phyloP scores from a whole-genome alignment of 1,140 invertebrate genomes.

The Drosophila eugracilis region DNA sequence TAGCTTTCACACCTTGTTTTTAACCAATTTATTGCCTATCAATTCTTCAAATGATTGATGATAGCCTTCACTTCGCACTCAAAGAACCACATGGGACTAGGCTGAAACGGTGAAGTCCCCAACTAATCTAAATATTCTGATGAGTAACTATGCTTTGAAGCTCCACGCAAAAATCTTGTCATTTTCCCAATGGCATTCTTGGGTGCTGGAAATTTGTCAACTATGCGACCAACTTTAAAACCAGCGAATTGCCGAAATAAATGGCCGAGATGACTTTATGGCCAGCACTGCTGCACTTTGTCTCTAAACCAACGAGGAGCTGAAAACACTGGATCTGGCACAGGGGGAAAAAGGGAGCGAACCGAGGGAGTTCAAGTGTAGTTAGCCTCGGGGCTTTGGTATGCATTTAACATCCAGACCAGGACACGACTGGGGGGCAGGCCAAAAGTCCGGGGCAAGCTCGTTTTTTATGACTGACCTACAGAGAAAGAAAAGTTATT shows the following conservation, averaged over 20 bases:
- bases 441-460: conserved; percentile 47
- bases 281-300: conserved; percentile 68
- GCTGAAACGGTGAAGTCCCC: conserved; percentile 1
- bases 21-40: conserved; percentile 23
- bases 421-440: conserved; percentile 37
- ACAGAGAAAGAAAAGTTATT: conserved; percentile 3
- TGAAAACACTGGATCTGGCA: conserved; percentile 21
- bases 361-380: conserved; percentile 60
- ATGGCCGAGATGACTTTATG: conserved; percentile 79
- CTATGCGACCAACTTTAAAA: conserved; percentile 70
- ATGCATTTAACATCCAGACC: conserved; percentile 72
- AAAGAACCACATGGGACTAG: conserved; percentile 4
- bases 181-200: conserved; percentile 23
- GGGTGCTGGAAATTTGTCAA: conserved; percentile 64
- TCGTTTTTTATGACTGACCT: conserved; percentile 52
- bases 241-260: conserved; percentile 74
- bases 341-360: background rate
- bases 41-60: conserved; percentile 20
- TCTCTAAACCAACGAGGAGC: conserved; percentile 50
- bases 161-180: conserved; percentile 33
- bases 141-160: conserved; percentile 22
- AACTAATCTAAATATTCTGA: conserved; percentile 42
- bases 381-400: conserved; percentile 74
- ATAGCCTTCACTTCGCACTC: background rate
- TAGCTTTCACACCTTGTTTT: conserved; percentile 11